Evolutionary conservation across 1,140 invertebrate genomes (phyloP), one percentile per base, ranked within the genome.

Genomic region (Atta texana): DNA sequence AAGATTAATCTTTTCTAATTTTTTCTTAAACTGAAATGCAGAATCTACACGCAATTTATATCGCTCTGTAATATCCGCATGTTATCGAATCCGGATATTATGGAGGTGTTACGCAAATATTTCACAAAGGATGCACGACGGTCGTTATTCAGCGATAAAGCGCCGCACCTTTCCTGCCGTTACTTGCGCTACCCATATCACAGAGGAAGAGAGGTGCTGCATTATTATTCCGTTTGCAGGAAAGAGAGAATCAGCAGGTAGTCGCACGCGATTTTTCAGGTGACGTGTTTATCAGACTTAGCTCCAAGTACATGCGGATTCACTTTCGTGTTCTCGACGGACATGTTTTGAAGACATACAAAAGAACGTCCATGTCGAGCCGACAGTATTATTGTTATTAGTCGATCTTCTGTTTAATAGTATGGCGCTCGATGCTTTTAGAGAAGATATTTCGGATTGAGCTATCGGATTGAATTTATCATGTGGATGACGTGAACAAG

Each of bases 201-300:
- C 3, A 24, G 39, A 16, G 14, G 59, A 57, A 10, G 24, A 66
- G 51, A 39, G 6, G 18, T 69, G 39, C 55, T 78, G 53, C 24
- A 34, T 88, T 87, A 77, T 80, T 86, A 76, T 57, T 14, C n/a
- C 63, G 49, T 51, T 80, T 16, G 18, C 24, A 63, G 51, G 44
- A 59, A 57, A 31, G 63, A 80, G 51, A 51, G 76, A 72, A 76
- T 81, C 51, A 8, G 39, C 59, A n/a, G 63, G 53, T 44, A n/a
- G 16, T 5, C 2, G 31, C 18, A 24, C 28, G 74, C 28, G 18
- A 90, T 86, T 90, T 86, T 88, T 90, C 86, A 86, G 3, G 10
- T n/a, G 31, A 59, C 74, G 64, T 77, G 64, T 90, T 90, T 90
- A 90, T 90, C 86, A 72, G 64, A 44, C 44, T 90, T 90, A 90